Conservation (phyloP, 2,113 vertebrate genomes). For the Alligator mississippiensis region DNA sequence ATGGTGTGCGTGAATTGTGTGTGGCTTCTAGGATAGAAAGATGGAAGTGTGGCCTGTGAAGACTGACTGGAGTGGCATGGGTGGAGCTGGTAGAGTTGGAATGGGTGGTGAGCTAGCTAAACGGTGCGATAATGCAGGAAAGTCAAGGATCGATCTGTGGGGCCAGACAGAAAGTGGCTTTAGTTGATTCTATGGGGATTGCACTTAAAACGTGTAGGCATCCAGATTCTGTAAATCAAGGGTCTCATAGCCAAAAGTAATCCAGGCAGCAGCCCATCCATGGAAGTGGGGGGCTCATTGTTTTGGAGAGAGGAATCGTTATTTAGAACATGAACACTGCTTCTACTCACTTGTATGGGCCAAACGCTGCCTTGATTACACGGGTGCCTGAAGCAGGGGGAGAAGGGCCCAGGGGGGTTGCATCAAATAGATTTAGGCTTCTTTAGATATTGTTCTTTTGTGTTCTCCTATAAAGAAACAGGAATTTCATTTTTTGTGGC, state of each 20-base stretch:
- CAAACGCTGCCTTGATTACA: not conserved
- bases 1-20: not conserved
- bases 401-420: not conserved
- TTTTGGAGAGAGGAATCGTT: not conserved
- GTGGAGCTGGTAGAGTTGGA: not conserved
- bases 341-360: not conserved
- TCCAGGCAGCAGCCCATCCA: not conserved
- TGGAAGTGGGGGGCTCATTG: not conserved
- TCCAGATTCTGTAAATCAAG: not conserved
- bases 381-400: not conserved
- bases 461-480: not conserved
- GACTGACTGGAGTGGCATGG: not conserved
- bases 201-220: not conserved
- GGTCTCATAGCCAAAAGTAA: not conserved
- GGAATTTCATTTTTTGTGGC: not conserved
- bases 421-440: not conserved
- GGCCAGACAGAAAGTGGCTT: not conserved
- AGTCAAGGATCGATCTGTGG: not conserved
- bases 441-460: not conserved
- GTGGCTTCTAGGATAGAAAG: not conserved
- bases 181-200: not conserved
- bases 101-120: not conserved
- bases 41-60: not conserved
- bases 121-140: not conserved
- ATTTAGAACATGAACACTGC: not conserved